Percentiles rank a stretch among this genome's conserved stretches.
These are phyloP conservation scores for Hedya salicella DNA, from an alignment of 2,888 invertebrate genomes.

Conservation along the genomic window DNA sequence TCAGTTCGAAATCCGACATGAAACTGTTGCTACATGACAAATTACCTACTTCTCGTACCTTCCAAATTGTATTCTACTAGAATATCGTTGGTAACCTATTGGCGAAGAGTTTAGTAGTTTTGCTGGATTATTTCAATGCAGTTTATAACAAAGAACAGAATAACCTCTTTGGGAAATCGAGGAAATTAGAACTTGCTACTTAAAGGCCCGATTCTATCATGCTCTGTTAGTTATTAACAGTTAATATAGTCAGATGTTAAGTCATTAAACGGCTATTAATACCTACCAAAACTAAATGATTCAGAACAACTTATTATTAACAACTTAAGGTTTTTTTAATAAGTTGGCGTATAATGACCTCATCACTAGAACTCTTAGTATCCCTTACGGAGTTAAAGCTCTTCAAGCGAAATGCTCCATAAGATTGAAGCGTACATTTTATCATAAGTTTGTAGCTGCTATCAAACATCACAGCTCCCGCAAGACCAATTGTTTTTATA, in stretches of 20 bases:
- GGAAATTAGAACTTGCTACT: no score
- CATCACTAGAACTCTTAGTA: background rate
- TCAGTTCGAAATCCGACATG: constrained; percentile 18
- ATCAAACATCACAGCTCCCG: background rate
- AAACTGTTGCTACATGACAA: constrained; percentile 9
- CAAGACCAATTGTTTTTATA: constrained; percentile 6
- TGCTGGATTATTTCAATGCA: background rate
- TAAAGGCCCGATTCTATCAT: no score
- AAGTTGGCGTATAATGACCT: background rate
- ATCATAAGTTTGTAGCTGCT: constrained; percentile 4
- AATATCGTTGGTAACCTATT: background rate
- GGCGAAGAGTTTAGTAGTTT: background rate
- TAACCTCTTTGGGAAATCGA: no score
- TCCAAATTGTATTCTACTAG: background rate
- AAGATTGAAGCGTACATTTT: background rate
- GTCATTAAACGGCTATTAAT: no score
- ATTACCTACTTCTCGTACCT: background rate
- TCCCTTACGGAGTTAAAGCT: background rate
- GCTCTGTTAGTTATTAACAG: no score
- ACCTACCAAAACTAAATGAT: no score
- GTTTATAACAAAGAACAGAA: no score
- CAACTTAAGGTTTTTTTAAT: no score
- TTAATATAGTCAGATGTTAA: no score
- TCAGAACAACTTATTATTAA: no score
- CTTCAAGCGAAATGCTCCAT: constrained; percentile 6